Evolutionary conservation across 64 coral and sea anemone species (phyloP).

Genomic region (Trachythela sp.): DNA sequence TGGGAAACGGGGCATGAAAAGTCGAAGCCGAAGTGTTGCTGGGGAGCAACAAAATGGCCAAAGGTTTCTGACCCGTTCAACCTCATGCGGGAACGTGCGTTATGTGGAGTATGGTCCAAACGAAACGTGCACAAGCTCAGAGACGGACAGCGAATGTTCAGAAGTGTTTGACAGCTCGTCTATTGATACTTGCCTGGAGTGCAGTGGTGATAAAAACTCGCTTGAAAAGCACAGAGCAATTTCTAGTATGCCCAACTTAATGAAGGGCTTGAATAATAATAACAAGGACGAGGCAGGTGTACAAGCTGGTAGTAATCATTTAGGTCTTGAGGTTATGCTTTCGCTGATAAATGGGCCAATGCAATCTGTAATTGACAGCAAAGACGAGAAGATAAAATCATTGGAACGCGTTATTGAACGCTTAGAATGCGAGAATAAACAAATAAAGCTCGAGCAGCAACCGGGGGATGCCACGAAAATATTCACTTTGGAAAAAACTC

Average conservation of each 20-base stretch:
- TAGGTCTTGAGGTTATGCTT: slow-evolving; percentile 11
- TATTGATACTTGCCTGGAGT: neutral
- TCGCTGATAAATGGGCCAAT: slow-evolving; percentile 8
- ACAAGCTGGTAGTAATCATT: neutral
- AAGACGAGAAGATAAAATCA: slow-evolving; percentile 4
- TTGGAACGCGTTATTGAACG: neutral
- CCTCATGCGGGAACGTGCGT: neutral
- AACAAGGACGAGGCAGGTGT: neutral
- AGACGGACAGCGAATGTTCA: neutral
- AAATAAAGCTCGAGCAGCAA: neutral
- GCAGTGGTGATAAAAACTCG: neutral
- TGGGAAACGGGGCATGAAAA: neutral
- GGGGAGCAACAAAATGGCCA: neutral
- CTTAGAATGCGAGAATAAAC: slow-evolving; percentile 7
- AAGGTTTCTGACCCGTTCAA: neutral
- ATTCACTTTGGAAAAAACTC: neutral
- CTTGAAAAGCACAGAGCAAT: neutral
- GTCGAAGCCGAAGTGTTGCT: neutral
- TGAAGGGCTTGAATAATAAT: neutral
- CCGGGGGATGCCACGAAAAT: neutral
- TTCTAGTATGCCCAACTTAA: neutral
- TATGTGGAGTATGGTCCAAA: neutral
- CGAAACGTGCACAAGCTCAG: neutral
- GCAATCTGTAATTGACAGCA: slow-evolving; percentile 13
- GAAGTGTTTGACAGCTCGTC: neutral